Evolutionary conservation across 1,140 invertebrate species (phyloP), one percentile per base, ranked within the genome.

Genomic region (Drosophila dunni): DNA sequence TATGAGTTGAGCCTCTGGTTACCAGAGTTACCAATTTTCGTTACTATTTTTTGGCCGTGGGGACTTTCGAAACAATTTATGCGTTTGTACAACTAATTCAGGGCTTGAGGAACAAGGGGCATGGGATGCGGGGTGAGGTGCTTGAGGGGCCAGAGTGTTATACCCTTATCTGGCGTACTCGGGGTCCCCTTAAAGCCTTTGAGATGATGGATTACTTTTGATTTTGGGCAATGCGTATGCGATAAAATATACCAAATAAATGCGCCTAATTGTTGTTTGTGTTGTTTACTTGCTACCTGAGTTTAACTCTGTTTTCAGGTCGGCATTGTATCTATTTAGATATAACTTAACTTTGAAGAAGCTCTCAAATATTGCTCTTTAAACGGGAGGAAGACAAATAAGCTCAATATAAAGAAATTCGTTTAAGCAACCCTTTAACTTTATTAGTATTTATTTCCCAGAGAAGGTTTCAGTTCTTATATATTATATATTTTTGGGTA

Each of bases 181-280:
- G 84, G 79, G 77, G 71, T 79, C 77, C 75, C 70, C 78, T 70
- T 79, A 84, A 89, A 89, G 84, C 84, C 78, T 79, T 64, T 65
- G 74, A 84, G 85, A 89, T 89, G 84, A 89, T 89, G 84, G 85
- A 89, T 89, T 89, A 89, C 84, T 78, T 89, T 65, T 84, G 84
- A 89, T 89, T 89, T 86, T 70, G 84, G 84, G 77, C 79, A 79
- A 84, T 89, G 80, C 65, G 64, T 70, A 57, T 38, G 63, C 62
- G 84, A 88, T 88, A 88, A 88, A 89, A 88, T 77, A 70, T 64
- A 77, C 51, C 69, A 62, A 79, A 64, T 72, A 85, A 67, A 75
- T 66, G 68, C 65, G 54, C 36, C 73, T 75, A 76, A 79, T 80
- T 84, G 86, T 88, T 86, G 84, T 77, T 75, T 54, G 54, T 70